A percentile compares a stretch with the other conserved stretches of the same genome.
Evolutionary conservation across 35 echinoderm and acorn worm species (phyloP).

Genomic region (Lytechinus pictus): DNA sequence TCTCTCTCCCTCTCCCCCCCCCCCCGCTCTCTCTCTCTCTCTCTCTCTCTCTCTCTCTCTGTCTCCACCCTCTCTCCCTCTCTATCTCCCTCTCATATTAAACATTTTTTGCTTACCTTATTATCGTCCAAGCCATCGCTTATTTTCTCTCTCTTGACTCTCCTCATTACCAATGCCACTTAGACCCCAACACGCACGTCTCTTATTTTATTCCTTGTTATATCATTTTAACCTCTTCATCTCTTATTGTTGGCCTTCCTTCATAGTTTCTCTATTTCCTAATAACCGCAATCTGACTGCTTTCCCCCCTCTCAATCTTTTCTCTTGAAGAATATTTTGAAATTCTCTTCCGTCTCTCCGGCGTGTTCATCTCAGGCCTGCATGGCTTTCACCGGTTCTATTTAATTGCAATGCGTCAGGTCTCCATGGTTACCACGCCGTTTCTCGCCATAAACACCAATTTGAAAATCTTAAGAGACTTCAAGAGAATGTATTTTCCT

Average conservation of each 20-base stretch:
- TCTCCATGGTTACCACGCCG: background rate
- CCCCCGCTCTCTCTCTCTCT: too few relatives aligned
- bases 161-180: background rate
- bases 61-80: too few relatives aligned
- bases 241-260: background rate
- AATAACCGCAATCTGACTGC: background rate
- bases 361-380: background rate
- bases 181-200: background rate
- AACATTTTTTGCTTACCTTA: too few relatives aligned
- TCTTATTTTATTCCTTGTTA: background rate
- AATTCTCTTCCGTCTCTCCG: background rate
- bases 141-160: too few relatives aligned
- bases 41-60: too few relatives aligned
- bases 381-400: background rate
- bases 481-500: background rate
- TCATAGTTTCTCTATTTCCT: background rate
- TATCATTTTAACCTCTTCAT: background rate
- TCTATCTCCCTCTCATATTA: too few relatives aligned
- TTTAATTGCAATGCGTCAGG: background rate
- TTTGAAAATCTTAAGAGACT: slow-evolving; percentile 2
- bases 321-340: background rate
- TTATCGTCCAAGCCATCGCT: too few relatives aligned
- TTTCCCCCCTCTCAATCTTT: background rate
- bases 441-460: background rate
- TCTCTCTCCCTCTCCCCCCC: too few relatives aligned